A percentile compares a stretch with the other conserved stretches of the same genome.
These are phyloP conservation scores for Onychorhynchus coronatus DNA, from an alignment of 2,113 vertebrate genomes.

Conservation along the genomic window DNA sequence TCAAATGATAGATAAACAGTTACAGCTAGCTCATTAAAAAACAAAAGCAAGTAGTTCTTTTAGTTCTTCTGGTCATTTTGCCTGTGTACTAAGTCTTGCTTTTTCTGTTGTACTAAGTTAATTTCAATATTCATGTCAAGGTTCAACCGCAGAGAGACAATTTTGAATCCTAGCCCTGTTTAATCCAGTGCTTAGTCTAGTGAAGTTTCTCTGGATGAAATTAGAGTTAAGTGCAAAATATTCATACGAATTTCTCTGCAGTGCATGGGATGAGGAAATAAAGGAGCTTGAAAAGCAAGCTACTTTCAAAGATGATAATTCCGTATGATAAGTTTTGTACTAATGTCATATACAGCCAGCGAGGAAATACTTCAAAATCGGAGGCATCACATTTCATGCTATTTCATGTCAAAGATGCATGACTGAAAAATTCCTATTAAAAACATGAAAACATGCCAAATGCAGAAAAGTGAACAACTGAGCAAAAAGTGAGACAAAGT, in stretches of 20 bases:
- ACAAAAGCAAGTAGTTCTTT: not conserved
- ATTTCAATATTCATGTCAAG: constrained; percentile 51
- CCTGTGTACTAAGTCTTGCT: not conserved
- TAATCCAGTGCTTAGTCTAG: constrained; percentile 37
- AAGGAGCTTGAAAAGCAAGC: constrained; percentile 69
- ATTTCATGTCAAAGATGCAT: constrained; percentile 48
- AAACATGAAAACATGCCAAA: constrained; percentile 77
- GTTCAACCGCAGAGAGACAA: constrained; percentile 24
- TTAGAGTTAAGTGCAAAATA: constrained; percentile 53
- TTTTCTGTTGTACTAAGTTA: too few relatives aligned
- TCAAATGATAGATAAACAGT: not conserved
- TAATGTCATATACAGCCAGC: constrained; percentile 67
- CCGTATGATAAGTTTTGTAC: constrained; percentile 70
- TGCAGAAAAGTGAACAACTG: constrained; percentile 72
- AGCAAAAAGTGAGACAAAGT: constrained; percentile 76
- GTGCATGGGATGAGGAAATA: constrained; percentile 62
- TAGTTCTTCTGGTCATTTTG: not conserved
- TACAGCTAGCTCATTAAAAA: not conserved
- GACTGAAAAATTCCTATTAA: constrained; percentile 71
- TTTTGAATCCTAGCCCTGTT: constrained; percentile 23
- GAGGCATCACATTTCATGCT: constrained; percentile 68
- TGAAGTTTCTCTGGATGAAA: constrained; percentile 23
- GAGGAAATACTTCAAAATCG: constrained; percentile 64
- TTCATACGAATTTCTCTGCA: constrained; percentile 57
- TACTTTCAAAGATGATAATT: constrained; percentile 67